A percentile compares a stretch with the other conserved stretches of the same genome.
phyloP scores from a whole-genome alignment of 2,113 vertebrate species.

The Serinus canaria region DNA sequence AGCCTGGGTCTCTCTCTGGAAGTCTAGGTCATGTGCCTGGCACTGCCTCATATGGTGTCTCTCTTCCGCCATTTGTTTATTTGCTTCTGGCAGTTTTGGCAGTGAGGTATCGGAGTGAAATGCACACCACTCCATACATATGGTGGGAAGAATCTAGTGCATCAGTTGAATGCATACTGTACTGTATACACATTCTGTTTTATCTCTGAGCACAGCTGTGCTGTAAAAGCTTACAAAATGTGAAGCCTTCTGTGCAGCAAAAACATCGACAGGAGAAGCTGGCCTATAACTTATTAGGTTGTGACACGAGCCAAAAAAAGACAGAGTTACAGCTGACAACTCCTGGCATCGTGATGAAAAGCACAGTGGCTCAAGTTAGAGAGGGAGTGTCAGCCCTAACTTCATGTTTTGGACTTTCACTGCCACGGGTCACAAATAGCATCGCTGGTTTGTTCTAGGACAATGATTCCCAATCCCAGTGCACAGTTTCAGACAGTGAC shows the following conservation, averaged over 20 bases:
- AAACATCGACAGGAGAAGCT: conserved; percentile 75
- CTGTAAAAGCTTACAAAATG: conserved; percentile 80
- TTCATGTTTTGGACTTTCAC: background rate
- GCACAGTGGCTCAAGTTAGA: background rate
- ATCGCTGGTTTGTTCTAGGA: background rate
- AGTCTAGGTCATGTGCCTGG: conserved; percentile 46
- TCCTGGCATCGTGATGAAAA: conserved; percentile 33
- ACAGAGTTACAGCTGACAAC: conserved; percentile 56
- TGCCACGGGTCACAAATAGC: background rate
- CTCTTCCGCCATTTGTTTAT: conserved; percentile 71
- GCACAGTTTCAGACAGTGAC: background rate
- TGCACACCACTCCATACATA: conserved; percentile 75
- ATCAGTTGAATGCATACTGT: conserved; percentile 75
- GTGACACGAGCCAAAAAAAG: conserved; percentile 70
- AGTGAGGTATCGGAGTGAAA: conserved; percentile 70
- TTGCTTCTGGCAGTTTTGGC: conserved; percentile 76
- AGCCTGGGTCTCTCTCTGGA: conserved; percentile 31
- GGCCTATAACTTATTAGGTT: conserved; percentile 74
- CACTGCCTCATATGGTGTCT: conserved; percentile 24
- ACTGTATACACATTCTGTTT: conserved; percentile 80
- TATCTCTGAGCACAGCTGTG: conserved; percentile 78
- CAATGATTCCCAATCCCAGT: background rate
- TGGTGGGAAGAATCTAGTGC: conserved; percentile 75
- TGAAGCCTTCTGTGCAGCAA: conserved; percentile 78
- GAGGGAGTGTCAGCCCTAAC: background rate